These are phyloP conservation scores for Phyllopteryx taeniolatus DNA, from an alignment of 2,113 vertebrate species.

Conservation along the genomic window DNA sequence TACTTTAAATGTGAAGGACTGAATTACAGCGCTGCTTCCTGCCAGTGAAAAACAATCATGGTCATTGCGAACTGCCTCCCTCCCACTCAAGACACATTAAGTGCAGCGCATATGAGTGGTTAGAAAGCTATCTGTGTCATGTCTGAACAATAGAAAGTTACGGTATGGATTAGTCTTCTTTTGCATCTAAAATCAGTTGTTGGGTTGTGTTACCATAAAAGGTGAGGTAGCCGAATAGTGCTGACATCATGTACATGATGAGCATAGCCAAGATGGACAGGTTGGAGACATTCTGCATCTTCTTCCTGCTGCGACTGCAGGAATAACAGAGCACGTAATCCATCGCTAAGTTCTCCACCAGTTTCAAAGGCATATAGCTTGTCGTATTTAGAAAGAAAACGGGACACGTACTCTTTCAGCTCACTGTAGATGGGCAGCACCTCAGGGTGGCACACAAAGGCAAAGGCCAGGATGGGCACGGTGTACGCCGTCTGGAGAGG, in stretches of 20 bases:
- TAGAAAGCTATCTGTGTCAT: background rate
- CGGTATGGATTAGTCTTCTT: background rate
- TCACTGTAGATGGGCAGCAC: conserved; percentile 98
- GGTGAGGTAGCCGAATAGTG: conserved; percentile 92
- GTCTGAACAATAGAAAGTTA: background rate
- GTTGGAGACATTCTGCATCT: conserved; percentile 94
- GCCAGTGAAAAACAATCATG: background rate
- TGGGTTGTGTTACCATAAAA: conserved; percentile 80
- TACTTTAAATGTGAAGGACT: background rate
- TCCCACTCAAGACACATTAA: background rate
- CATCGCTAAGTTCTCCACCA: background rate
- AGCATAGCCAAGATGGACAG: conserved; percentile 94
- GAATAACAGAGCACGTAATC: background rate
- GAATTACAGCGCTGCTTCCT: background rate
- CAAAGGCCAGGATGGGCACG: conserved; percentile 95
- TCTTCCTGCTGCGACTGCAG: conserved; percentile 81
- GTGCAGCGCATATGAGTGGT: background rate
- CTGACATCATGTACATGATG: conserved; percentile 91
- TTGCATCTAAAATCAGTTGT: too few species aligned
- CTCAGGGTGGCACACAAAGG: conserved; percentile 97
- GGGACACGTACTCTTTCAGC: conserved; percentile 87
- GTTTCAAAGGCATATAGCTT: background rate
- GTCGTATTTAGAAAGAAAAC: background rate
- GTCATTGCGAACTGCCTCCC: background rate
- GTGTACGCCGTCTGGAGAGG: conserved; percentile 88